These are phyloP conservation scores for Ptychoptera albimana DNA, from an alignment of 2,888 invertebrate genomes.

Conservation along the genomic window DNA sequence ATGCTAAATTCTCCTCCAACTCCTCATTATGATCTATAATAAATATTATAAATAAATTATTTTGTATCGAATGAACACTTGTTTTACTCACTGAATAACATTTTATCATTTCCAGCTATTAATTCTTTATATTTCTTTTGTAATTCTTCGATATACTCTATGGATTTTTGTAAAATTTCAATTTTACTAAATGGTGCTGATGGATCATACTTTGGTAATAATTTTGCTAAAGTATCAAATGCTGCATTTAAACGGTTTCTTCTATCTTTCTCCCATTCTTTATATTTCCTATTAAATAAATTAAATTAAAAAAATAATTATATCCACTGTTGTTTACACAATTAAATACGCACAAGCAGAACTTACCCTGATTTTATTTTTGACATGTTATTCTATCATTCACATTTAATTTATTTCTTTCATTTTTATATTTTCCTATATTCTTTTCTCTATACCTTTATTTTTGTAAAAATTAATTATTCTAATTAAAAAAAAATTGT, in stretches of 20 bases:
- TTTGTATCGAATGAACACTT: background rate
- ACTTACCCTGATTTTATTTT: too few species aligned
- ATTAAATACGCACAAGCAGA: too few species aligned
- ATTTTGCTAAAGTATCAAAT: slow-evolving; percentile 21
- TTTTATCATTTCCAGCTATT: slow-evolving; percentile 13
- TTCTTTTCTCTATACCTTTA: too few species aligned
- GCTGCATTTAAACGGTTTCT: slow-evolving; percentile 36
- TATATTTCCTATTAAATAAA: slow-evolving; percentile 15
- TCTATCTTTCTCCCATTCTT: slow-evolving; percentile 43
- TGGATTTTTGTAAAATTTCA: slow-evolving; percentile 29
- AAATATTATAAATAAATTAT: background rate
- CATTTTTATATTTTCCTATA: too few species aligned
- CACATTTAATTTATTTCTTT: too few species aligned
- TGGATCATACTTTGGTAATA: slow-evolving; percentile 27
- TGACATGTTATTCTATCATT: too few species aligned
- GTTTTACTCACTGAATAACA: slow-evolving; percentile 12
- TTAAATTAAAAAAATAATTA: too few species aligned
- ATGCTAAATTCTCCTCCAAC: slow-evolving; percentile 11
- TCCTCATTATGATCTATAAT: slow-evolving; percentile 12
- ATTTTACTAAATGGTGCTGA: slow-evolving; percentile 26
- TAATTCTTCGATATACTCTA: slow-evolving; percentile 25
- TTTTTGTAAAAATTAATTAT: too few species aligned
- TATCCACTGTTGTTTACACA: too few species aligned
- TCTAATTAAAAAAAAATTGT: too few species aligned
- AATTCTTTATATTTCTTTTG: slow-evolving; percentile 24